phyloP scores from a whole-genome alignment of 2,113 vertebrate species.

The Phylloscopus whistleri region DNA sequence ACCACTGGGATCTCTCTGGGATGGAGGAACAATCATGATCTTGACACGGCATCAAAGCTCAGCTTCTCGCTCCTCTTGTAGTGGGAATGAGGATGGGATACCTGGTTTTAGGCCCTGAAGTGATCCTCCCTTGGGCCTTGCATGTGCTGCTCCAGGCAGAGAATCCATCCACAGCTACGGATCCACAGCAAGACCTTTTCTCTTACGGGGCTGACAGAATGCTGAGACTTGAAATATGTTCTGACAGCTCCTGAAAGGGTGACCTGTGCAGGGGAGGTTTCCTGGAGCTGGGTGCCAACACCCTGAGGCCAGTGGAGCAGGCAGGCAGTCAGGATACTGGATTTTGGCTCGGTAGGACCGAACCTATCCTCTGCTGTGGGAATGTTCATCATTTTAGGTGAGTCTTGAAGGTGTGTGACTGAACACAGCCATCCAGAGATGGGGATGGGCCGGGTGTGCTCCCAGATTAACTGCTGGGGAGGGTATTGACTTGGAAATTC shows the following conservation, averaged over 20 bases:
- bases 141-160: background rate
- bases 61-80: background rate
- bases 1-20: background rate
- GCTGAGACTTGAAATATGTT: background rate
- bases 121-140: background rate
- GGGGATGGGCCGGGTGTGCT: background rate
- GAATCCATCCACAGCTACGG: background rate
- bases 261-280: background rate
- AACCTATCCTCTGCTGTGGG: background rate
- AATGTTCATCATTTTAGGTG: background rate
- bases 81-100: background rate
- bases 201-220: background rate
- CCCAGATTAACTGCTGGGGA: background rate
- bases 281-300: background rate
- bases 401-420: background rate
- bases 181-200: background rate
- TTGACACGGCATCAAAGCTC: background rate
- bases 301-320: background rate
- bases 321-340: rapidly evolving
- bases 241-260: background rate
- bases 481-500: background rate
- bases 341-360: background rate
- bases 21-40: background rate
- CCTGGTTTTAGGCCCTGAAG: background rate
- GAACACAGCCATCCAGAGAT: background rate